These are phyloP conservation scores for Percina caprodes DNA, from an alignment of 2,113 vertebrate genomes.

Conservation along the genomic window DNA sequence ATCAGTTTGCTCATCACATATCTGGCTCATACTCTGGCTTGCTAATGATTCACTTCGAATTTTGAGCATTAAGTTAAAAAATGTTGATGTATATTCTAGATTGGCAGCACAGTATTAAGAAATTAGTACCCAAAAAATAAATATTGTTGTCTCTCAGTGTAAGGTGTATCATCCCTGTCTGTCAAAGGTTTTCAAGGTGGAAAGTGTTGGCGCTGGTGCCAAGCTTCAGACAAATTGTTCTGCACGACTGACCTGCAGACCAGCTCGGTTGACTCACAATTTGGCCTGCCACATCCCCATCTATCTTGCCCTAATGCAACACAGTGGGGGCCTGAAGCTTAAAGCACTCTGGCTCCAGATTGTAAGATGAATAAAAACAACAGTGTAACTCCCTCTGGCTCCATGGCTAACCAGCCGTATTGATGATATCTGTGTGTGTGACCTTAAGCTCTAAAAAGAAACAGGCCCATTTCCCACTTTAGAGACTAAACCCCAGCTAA, in stretches of 20 bases:
- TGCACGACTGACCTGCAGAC: slow-evolving; percentile 36
- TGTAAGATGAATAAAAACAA: slow-evolving; percentile 65
- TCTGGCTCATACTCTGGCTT: slow-evolving; percentile 12
- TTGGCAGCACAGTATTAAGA: neutral
- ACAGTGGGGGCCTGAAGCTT: slow-evolving; percentile 47
- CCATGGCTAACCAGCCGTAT: slow-evolving; percentile 59
- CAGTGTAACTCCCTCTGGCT: slow-evolving; percentile 38
- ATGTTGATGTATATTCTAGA: neutral
- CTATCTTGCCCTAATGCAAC: slow-evolving; percentile 46
- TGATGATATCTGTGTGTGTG: slow-evolving; percentile 43
- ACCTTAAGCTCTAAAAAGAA: slow-evolving; percentile 42
- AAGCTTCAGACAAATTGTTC: slow-evolving; percentile 29
- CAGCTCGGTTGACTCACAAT: slow-evolving; percentile 10
- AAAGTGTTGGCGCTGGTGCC: neutral
- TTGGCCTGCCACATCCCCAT: slow-evolving; percentile 41
- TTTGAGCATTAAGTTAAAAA: neutral
- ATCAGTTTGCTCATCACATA: slow-evolving; percentile 35
- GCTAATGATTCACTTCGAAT: neutral
- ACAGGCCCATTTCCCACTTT: slow-evolving; percentile 11
- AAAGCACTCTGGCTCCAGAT: slow-evolving; percentile 47
- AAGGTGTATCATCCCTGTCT: neutral
- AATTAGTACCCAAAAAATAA: neutral
- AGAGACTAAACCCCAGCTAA: neutral
- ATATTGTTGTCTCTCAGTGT: neutral
- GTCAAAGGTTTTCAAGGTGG: slow-evolving; percentile 3